A percentile compares a stretch with the other conserved stretches of the same genome.
These are phyloP conservation scores for Urocyon cinereoargenteus DNA, from an alignment of 2,797 vertebrate species.

Conservation along the genomic window DNA sequence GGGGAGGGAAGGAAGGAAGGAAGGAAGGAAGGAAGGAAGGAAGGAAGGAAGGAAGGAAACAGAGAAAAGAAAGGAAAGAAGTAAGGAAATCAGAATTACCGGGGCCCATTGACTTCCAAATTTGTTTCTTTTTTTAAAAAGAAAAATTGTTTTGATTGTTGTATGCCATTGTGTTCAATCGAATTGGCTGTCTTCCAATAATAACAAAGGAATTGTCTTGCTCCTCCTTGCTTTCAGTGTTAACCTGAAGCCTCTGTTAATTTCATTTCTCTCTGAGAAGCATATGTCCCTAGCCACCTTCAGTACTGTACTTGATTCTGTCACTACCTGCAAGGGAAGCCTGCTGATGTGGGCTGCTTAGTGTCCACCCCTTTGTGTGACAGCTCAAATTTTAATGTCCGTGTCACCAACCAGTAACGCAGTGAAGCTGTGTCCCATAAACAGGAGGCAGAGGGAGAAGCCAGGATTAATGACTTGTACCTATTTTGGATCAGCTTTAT, in stretches of 20 bases:
- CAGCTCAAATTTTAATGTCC: background rate
- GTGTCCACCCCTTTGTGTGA: background rate
- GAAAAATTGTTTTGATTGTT: background rate
- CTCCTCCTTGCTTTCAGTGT: background rate
- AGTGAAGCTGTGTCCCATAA: background rate
- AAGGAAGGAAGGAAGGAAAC: no score
- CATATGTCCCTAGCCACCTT: background rate
- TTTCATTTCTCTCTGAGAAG: background rate
- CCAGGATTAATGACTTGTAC: background rate
- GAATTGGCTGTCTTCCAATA: background rate
- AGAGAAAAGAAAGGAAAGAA: background rate
- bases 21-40: no score
- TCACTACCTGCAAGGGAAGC: background rate
- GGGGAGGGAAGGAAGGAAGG: no score
- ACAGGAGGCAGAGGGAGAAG: background rate
- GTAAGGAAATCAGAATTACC: background rate
- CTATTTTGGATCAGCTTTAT: background rate
- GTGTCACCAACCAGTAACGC: background rate
- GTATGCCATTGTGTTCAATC: background rate
- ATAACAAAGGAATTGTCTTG: background rate
- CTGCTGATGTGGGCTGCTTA: background rate
- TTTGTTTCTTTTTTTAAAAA: background rate
- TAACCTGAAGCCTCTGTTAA: background rate
- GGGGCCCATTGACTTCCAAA: background rate
- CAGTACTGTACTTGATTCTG: background rate